Base-by-base conservation (phyloP, 2,888 invertebrate genomes). In the Drosophila mettleri region DNA sequence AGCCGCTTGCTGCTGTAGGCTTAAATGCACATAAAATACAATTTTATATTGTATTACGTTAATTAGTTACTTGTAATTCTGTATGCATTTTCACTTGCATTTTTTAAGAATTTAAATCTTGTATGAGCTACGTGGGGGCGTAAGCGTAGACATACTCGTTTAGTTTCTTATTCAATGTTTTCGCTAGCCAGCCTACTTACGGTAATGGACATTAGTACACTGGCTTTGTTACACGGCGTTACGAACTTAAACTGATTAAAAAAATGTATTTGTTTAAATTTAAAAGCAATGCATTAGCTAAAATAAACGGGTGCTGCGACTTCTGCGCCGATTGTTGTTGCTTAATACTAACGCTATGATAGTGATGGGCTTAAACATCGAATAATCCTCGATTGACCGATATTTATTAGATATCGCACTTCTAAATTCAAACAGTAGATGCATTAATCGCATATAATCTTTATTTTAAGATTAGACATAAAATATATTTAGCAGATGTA, bases 131-230 rank as follows among this genome's bases (percentile, higher is more conserved):
- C 82, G 74, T 87, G 86, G 77, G 81, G 78, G 83, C 76, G 77
- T 78, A 61, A 59, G 57, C 69, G 59, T 60, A 53, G 57, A 49
- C 39, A 43, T 31, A 9, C 41, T 34, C 53, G 36, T 57, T 34
- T 16, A 18, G 18, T 31, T 33, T 51, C 34, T 27, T 33, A 14
- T 41, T 29, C 39, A 39, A 18, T 51, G 34, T 31, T 51, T 46
- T 16, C 43, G 38, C 14, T 34, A 27, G 7, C 34, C 53, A 52
- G 16, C 12, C 49, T 81, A 91, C 91, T 91, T 89, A 91, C 91
- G 91, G 91, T 91, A 86, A 91, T 91, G 89, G 91, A 91, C 91
- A 91, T 91, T 89, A 91, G 91, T 88, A 78, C 66, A 76, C 74
- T 70, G 64, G 78, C 76, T 89, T 78, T 74, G 68, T 80, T 79